Percentiles rank a stretch among this genome's conserved stretches.
phyloP scores from a whole-genome alignment of 2,888 invertebrate genomes.

The Drosophila mettleri region DNA sequence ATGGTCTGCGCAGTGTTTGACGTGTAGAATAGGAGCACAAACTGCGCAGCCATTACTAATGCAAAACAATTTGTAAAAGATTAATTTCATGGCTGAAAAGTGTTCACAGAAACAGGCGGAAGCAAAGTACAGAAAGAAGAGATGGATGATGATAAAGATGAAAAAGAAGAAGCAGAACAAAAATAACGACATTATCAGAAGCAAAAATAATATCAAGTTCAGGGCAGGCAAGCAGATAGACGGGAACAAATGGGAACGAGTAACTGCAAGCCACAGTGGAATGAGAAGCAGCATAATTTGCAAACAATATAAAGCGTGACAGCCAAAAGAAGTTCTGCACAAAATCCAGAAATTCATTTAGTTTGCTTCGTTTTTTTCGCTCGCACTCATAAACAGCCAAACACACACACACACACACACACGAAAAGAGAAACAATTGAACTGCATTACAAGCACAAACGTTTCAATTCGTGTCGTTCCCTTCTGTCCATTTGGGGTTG shows the following conservation, averaged over 20 bases:
- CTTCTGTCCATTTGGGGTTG: slow-evolving; percentile 59
- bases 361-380: slow-evolving; percentile 43
- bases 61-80: slow-evolving; percentile 68
- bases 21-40: slow-evolving; percentile 50
- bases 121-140: slow-evolving; percentile 18
- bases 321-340: slow-evolving; percentile 22
- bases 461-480: slow-evolving; percentile 68
- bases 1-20: slow-evolving; percentile 24
- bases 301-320: slow-evolving; percentile 15
- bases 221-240: slow-evolving; percentile 27
- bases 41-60: slow-evolving; percentile 70
- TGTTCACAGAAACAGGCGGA: slow-evolving; percentile 22
- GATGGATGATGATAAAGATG: background rate
- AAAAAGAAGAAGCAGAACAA: slow-evolving; percentile 5
- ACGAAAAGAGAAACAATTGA: slow-evolving; percentile 12
- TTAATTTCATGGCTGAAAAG: slow-evolving; percentile 66
- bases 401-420: background rate
- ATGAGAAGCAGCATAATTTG: slow-evolving; percentile 17
- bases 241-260: slow-evolving; percentile 6
- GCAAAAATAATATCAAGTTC: slow-evolving; percentile 55
- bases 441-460: slow-evolving; percentile 21
- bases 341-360: slow-evolving; percentile 46
- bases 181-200: slow-evolving; percentile 18
- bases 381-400: slow-evolving; percentile 15
- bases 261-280: slow-evolving; percentile 17